Percentiles rank a stretch among this genome's conserved stretches.
Evolutionary conservation across 2,888 invertebrate genomes (phyloP).

Genomic region (Drosophila monieri): DNA sequence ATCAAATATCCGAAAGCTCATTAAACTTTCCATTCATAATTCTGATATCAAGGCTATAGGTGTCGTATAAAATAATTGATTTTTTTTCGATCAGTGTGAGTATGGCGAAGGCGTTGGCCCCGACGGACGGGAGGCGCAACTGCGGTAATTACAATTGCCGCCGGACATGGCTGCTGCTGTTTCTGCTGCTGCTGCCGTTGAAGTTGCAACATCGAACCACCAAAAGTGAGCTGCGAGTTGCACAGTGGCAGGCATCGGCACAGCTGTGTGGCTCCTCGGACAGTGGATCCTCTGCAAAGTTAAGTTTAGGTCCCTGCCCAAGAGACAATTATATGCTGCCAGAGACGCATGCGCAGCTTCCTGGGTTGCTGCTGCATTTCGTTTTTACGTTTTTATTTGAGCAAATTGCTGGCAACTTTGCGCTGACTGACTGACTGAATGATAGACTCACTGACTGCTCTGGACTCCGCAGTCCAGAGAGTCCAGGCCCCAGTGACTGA

Average conservation of each 20-base stretch:
- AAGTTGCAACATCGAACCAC: conserved; percentile 32
- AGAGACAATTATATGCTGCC: conserved; percentile 78
- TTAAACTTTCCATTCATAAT: neutral
- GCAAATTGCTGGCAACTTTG: conserved; percentile 79
- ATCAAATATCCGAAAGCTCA: neutral
- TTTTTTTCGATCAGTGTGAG: conserved; percentile 20
- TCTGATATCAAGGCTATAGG: neutral
- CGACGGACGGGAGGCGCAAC: conserved; percentile 78
- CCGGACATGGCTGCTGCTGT: conserved; percentile 68
- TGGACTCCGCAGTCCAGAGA: conserved; percentile 37
- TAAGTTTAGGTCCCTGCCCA: conserved; percentile 63
- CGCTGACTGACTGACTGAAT: conserved; percentile 74
- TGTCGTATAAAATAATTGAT: neutral
- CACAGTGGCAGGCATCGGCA: conserved; percentile 50
- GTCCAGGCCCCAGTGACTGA: conserved; percentile 68
- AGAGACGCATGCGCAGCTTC: conserved; percentile 73
- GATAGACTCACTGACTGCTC: conserved; percentile 74
- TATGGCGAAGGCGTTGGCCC: conserved; percentile 73
- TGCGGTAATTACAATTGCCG: conserved; percentile 82
- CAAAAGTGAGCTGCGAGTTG: conserved; percentile 31
- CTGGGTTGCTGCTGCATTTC: conserved; percentile 67
- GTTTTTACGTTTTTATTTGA: conserved; percentile 80
- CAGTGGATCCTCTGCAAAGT: conserved; percentile 34
- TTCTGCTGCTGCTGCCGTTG: conserved; percentile 53
- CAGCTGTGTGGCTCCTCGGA: conserved; percentile 52